Conservation (phyloP, 2,113 vertebrate genomes). For the Pithys albifrons region DNA sequence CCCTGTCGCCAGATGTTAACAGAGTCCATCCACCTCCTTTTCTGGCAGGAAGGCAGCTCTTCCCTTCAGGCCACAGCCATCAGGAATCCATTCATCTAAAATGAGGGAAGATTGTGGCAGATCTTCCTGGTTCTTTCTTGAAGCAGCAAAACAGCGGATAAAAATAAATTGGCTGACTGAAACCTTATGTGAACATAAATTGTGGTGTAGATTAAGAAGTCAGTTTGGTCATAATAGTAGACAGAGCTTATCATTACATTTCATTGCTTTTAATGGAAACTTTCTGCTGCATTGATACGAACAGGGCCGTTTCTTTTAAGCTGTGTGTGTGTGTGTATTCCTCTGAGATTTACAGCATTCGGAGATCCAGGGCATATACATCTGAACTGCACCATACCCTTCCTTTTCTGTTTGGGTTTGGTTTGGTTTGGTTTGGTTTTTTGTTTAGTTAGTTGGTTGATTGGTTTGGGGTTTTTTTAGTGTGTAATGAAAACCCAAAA, state of each 20-base stretch:
- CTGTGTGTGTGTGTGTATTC: neutral
- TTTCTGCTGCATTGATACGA: neutral
- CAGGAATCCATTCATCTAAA: neutral
- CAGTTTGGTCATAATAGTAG: neutral
- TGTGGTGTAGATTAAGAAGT: neutral
- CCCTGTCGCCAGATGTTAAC: neutral
- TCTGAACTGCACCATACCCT: neutral
- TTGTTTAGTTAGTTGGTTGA: neutral
- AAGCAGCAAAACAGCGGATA: neutral
- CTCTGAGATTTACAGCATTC: neutral
- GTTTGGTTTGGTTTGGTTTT: neutral
- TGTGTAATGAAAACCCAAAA: neutral
- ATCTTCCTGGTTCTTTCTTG: neutral
- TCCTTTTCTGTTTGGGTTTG: neutral
- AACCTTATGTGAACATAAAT: neutral
- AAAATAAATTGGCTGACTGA: slow-evolving; percentile 1
- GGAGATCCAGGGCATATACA: neutral
- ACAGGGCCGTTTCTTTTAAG: neutral
- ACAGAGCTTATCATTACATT: neutral
- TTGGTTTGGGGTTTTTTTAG: neutral
- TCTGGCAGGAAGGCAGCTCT: neutral
- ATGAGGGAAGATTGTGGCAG: neutral
- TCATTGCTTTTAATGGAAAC: neutral
- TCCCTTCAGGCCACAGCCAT: neutral
- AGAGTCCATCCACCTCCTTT: neutral